Evolutionary conservation across 2,113 vertebrate genomes (phyloP).

Genomic region (Austrofundulus limnaeus): DNA sequence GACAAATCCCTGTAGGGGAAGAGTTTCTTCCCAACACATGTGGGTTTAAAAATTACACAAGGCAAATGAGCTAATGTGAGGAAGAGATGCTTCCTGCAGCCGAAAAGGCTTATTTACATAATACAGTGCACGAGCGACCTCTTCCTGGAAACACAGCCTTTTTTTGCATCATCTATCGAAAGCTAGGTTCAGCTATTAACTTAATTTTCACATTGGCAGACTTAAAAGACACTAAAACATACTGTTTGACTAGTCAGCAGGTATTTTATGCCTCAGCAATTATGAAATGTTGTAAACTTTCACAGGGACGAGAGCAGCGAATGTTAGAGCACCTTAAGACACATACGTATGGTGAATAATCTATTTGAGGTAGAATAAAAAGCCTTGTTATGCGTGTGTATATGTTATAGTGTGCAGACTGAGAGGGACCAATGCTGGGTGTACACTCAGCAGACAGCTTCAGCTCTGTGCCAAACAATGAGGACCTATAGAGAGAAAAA

Average conservation of each 20-base stretch:
- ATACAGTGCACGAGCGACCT: not conserved
- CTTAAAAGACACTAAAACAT: not conserved
- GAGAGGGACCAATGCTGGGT: constrained; percentile 21
- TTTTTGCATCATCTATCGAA: not conserved
- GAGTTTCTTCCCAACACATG: no score
- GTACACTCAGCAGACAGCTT: constrained; percentile 84
- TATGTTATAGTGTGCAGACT: constrained; percentile 10
- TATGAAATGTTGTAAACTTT: constrained; percentile 21
- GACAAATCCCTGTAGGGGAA: not conserved
- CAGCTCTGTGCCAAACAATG: constrained; percentile 80
- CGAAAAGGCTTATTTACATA: not conserved
- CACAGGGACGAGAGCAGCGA: constrained; percentile 14
- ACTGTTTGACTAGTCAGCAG: not conserved
- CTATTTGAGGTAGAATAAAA: constrained; percentile 20
- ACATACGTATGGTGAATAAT: constrained; percentile 7
- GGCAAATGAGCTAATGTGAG: no score
- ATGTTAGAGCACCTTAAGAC: constrained; percentile 1
- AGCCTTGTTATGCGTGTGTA: not conserved
- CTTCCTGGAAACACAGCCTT: not conserved
- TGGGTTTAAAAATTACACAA: no score
- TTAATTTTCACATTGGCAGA: not conserved
- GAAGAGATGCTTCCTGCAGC: no score
- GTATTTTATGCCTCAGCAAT: not conserved
- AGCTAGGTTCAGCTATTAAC: no score
- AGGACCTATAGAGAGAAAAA: constrained; percentile 33